Base-by-base conservation (phyloP, 2,888 invertebrate species). In the Drosophila percnosoma region DNA sequence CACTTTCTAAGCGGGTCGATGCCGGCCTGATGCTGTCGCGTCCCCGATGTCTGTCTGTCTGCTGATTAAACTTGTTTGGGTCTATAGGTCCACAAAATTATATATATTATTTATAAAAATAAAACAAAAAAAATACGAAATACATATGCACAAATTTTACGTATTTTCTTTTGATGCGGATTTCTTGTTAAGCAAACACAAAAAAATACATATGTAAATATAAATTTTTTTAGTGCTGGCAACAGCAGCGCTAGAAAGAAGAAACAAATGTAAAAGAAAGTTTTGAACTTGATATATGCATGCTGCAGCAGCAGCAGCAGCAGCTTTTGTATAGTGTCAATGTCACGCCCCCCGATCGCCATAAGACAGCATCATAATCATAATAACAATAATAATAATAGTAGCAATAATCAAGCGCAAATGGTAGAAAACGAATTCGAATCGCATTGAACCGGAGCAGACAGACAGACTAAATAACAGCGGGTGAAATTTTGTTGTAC, bases 401-500 rank as follows among this genome's bases (percentile, higher is more conserved):
- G 64, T 73, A 70, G 49, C 63, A 82, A 85, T 87, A 85, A 80
- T 83, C 73, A 80, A 68, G 73, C 62, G 72, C 75, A 80, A 88
- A 86, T 80, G 68, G 75, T 73, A 73, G 87, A 84, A 88, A 88
- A 80, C 58, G 70, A 68, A 73, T 61, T 65, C 74, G 55, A 70
- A 40, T 48, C 64, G 57, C 52, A 72, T 42, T 33, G 34, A 63
- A 59, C 31, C 59, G 29, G 34, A 34, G 48, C 33, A 65, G 62
- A 58, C 59, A 40, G 45, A 42, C 53, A 63, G 48, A 54, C 61
- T 64, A 55, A 58, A 42, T 45, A 45, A 45, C 61, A 24, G 68
- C 76, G 66, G 66, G 89, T 86, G 87, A 88, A 85, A 85, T 83
- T 88, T 85, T 73, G 68, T 78, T 68, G 11, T n/a, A 27, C 18